Percentiles rank a stretch among this genome's conserved stretches.
phyloP scores from a whole-genome alignment of 1,140 invertebrate genomes.

The Musca domestica region DNA sequence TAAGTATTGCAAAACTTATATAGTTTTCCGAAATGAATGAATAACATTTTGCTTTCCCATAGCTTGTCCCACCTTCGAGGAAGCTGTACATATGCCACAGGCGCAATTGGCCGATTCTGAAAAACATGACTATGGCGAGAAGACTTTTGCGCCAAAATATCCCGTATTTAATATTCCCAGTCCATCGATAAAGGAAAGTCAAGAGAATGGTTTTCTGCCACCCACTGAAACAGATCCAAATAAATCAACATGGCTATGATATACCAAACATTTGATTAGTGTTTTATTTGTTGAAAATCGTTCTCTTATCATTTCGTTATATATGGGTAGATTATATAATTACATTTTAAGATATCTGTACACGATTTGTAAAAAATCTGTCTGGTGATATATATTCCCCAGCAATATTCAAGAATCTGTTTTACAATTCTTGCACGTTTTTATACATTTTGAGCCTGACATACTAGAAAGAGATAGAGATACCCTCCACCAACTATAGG shows the following conservation, averaged over 20 bases:
- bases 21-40: neutral
- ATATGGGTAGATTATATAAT: neutral
- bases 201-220: too few species aligned
- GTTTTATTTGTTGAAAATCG: neutral
- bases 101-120: neutral
- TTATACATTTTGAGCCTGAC: too few species aligned
- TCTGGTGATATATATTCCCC: too few species aligned
- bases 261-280: neutral
- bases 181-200: constrained; percentile 20
- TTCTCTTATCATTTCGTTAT: neutral
- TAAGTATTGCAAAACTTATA: neutral
- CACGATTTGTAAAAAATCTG: too few species aligned
- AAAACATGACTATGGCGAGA: constrained; percentile 32
- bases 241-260: constrained; percentile 6
- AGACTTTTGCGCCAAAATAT: constrained; percentile 38
- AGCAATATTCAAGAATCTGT: too few species aligned
- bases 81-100: constrained; percentile 39
- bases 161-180: constrained; percentile 45
- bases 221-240: neutral
- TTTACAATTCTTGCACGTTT: too few species aligned
- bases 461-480: too few species aligned
- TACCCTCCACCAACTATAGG: too few species aligned
- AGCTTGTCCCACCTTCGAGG: constrained; percentile 46
- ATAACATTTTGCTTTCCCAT: neutral
- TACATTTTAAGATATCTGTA: too few species aligned